A percentile compares a stretch with the other conserved stretches of the same genome.
Conservation (phyloP, 2,797 vertebrate species). For the Limnodromus scolopaceus region DNA sequence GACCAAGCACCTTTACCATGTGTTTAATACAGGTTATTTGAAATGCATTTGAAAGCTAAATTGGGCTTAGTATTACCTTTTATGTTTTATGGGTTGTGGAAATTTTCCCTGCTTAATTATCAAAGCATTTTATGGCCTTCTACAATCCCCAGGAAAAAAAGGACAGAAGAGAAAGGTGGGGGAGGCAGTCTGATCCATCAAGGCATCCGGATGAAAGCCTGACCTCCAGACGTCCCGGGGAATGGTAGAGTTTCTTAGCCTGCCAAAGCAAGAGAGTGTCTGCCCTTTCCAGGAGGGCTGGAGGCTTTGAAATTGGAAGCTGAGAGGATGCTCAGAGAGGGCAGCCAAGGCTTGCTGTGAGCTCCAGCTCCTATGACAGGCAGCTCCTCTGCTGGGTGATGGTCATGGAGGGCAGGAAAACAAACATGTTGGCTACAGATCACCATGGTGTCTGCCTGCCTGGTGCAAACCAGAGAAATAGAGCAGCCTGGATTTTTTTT, state of each 20-base stretch:
- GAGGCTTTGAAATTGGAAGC: constrained; percentile 72
- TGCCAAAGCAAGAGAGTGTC: constrained; percentile 48
- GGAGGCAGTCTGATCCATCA: constrained; percentile 47
- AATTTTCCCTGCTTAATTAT: constrained; percentile 73
- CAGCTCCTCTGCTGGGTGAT: background rate
- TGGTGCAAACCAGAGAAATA: background rate
- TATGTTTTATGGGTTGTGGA: constrained; percentile 74
- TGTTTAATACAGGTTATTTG: constrained; percentile 45
- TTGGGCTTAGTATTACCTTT: constrained; percentile 64
- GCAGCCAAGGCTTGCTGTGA: background rate
- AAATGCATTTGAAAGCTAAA: constrained; percentile 64
- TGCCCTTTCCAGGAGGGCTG: constrained; percentile 47
- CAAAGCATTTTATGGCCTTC: constrained; percentile 75
- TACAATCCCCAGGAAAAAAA: constrained; percentile 21
- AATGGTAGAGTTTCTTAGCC: constrained; percentile 26
- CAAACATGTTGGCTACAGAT: background rate
- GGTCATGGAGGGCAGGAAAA: background rate
- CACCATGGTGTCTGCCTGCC: background rate
- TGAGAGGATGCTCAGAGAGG: background rate
- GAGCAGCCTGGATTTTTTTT: background rate
- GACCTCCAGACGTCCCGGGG: constrained; percentile 56
- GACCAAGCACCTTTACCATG: background rate
- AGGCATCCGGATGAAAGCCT: constrained; percentile 69
- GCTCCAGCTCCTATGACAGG: background rate
- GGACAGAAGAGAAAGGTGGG: constrained; percentile 46